Evolutionary conservation across 2,113 vertebrate species (phyloP).

Genomic region (Hydropotes inermis): DNA sequence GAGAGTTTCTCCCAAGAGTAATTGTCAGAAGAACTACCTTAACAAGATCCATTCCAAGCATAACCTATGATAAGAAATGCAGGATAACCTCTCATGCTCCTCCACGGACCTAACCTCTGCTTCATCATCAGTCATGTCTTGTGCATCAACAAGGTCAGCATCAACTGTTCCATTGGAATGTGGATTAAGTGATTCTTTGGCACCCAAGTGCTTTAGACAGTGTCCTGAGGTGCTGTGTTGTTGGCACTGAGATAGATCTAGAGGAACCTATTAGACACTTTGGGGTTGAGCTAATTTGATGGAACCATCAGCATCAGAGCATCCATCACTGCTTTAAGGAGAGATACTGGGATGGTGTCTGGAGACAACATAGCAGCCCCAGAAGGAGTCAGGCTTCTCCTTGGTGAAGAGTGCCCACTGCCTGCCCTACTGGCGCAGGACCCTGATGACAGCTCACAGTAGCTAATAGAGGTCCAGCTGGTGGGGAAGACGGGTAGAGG

Average conservation of each 20-base stretch:
- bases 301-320: slow-evolving; percentile 90
- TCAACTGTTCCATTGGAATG: slow-evolving; percentile 87
- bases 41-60: slow-evolving; percentile 89
- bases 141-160: slow-evolving; percentile 86
- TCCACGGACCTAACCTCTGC: slow-evolving; percentile 87
- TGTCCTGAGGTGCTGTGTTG: slow-evolving; percentile 80
- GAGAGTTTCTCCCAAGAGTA: slow-evolving; percentile 88
- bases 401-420: slow-evolving; percentile 86
- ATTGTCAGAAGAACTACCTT: slow-evolving; percentile 91
- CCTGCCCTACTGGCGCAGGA: slow-evolving; percentile 90
- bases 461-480: slow-evolving; percentile 82
- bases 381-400: slow-evolving; percentile 86
- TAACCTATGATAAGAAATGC: slow-evolving; percentile 88
- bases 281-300: slow-evolving; percentile 87
- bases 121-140: slow-evolving; percentile 85
- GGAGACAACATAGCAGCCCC: slow-evolving; percentile 86
- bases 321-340: slow-evolving; percentile 90
- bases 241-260: slow-evolving; percentile 77
- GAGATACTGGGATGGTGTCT: slow-evolving; percentile 89
- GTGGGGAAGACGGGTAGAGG: slow-evolving; percentile 86
- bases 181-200: slow-evolving; percentile 87
- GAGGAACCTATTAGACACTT: slow-evolving; percentile 86
- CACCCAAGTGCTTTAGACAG: slow-evolving; percentile 84
- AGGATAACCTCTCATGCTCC: slow-evolving; percentile 91
- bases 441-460: slow-evolving; percentile 87